phyloP scores from a whole-genome alignment of 2,888 invertebrate species.

The Limnephilus lunatus region DNA sequence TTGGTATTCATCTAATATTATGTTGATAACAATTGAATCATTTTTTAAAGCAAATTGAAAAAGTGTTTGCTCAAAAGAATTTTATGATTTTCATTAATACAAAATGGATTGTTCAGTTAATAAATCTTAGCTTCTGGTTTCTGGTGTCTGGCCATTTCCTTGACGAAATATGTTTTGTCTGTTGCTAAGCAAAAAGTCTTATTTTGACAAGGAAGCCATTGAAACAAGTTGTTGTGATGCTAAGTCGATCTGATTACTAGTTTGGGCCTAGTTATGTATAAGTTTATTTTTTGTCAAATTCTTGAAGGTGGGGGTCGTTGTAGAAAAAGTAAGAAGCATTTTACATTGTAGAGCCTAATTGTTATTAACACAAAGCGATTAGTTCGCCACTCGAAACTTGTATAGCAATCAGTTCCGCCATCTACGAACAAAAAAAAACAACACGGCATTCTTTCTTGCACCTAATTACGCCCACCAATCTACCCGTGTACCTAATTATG shows the following conservation, averaged over 20 bases:
- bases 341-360: background rate
- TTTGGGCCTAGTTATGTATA: background rate
- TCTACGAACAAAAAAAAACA: background rate
- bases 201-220: background rate
- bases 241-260: background rate
- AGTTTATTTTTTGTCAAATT: background rate
- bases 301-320: background rate
- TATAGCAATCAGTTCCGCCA: background rate
- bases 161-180: no score
- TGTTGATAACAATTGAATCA: no score
- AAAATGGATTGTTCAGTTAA: background rate
- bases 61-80: no score
- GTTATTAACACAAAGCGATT: background rate
- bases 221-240: background rate
- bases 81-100: no score
- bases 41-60: no score
- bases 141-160: background rate
- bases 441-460: background rate
- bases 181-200: background rate
- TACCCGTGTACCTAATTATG: background rate
- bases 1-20: no score
- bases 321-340: background rate
- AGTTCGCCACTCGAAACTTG: background rate
- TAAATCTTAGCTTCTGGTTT: background rate
- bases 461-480: background rate